These are phyloP conservation scores for Atlantisia rogersi DNA, from an alignment of 2,113 vertebrate genomes.

Conservation along the genomic window DNA sequence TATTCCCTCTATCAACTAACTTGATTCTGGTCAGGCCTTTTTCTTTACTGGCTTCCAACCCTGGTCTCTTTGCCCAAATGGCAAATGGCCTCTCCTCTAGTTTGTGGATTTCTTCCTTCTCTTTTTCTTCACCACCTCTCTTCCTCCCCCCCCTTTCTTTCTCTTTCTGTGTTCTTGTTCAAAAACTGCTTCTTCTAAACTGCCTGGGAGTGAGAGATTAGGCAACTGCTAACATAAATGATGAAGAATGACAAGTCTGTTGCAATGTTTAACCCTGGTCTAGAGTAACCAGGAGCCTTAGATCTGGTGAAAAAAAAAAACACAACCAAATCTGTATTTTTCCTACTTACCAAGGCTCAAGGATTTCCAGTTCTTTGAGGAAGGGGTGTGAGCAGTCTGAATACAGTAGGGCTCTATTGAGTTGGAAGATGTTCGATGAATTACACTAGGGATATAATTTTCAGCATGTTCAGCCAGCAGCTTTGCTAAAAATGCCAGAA, in stretches of 20 bases:
- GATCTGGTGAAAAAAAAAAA: neutral
- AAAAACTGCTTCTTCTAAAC: neutral
- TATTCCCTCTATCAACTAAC: neutral
- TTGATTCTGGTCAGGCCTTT: neutral
- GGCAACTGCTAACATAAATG: neutral
- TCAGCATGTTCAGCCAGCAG: neutral
- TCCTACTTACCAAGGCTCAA: neutral
- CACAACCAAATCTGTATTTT: neutral
- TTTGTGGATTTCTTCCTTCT: no score
- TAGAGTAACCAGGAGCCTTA: neutral
- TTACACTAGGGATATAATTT: neutral
- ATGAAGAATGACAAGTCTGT: neutral
- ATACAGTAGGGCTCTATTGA: neutral
- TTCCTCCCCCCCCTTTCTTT: neutral
- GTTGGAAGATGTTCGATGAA: neutral
- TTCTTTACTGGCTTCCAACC: neutral
- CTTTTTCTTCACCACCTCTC: no score
- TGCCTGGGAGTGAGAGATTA: neutral
- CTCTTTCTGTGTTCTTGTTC: neutral
- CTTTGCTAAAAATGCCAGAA: slow-evolving; percentile 15
- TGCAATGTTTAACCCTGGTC: neutral
- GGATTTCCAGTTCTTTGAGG: neutral
- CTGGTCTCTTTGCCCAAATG: neutral
- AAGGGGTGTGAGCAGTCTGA: neutral
- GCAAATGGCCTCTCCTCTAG: no score